Conservation (phyloP, 2,888 invertebrate species). For the Uropetala carovei region DNA sequence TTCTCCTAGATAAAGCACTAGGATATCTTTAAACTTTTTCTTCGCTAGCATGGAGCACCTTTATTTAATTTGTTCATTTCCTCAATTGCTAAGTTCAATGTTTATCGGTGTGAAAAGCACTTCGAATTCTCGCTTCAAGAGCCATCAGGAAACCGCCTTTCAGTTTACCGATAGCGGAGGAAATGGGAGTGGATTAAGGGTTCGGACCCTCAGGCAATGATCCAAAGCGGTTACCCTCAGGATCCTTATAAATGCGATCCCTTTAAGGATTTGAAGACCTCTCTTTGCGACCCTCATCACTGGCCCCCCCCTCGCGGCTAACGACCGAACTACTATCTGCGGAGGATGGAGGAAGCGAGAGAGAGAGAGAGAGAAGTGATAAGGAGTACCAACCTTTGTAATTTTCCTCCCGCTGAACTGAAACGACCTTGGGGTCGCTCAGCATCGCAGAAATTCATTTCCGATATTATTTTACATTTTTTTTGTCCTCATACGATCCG, state of each 20-base stretch:
- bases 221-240: conserved; percentile 46
- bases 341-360: not conserved
- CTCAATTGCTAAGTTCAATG: not conserved
- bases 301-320: not conserved
- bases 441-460: not conserved
- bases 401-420: too few relatives aligned
- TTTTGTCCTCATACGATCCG: too few relatives aligned
- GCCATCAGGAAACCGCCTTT: conserved; percentile 22
- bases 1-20: too few relatives aligned
- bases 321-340: not conserved
- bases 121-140: not conserved
- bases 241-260: conserved; percentile 45
- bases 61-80: not conserved
- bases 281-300: not conserved
- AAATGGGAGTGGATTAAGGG: not conserved
- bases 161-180: not conserved
- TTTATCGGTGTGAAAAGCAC: not conserved
- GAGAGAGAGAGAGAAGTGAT: not conserved
- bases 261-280: conserved; percentile 31
- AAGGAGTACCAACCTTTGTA: too few relatives aligned
- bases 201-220: conserved; percentile 14
- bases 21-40: not conserved
- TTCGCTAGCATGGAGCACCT: not conserved
- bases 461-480: not conserved
- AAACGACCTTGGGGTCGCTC: too few relatives aligned